Conservation (phyloP, 2,113 vertebrate genomes). For the Hyperopisus bebe region DNA sequence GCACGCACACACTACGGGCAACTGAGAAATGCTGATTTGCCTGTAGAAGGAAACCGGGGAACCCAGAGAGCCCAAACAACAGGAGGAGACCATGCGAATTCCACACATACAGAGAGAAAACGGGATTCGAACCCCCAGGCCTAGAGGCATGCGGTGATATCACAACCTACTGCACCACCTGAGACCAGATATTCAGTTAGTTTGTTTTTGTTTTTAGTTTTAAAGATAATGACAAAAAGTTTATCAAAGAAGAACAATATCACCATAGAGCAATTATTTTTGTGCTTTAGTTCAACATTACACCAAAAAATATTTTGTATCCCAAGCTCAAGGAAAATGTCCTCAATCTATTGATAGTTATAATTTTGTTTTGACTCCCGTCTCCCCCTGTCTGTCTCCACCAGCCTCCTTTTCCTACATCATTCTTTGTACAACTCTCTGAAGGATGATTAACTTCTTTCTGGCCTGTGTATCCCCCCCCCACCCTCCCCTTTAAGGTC, state of each 20-base stretch:
- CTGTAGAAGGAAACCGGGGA: background rate
- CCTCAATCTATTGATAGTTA: background rate
- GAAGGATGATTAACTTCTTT: background rate
- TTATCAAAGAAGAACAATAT: background rate
- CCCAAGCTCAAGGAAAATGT: background rate
- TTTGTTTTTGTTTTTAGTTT: background rate
- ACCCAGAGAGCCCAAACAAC: background rate
- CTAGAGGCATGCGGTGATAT: background rate
- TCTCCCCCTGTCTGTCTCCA: background rate
- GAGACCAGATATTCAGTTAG: background rate
- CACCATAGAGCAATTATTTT: background rate
- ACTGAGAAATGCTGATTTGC: slow-evolving; percentile 30
- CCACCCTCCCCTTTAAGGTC: background rate
- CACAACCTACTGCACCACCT: background rate
- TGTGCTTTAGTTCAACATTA: background rate
- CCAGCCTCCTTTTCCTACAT: background rate
- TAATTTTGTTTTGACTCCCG: background rate
- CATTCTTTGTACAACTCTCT: background rate
- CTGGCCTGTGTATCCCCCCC: background rate
- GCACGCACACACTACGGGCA: background rate
- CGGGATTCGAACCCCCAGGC: background rate
- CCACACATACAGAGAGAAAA: background rate
- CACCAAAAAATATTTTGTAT: background rate
- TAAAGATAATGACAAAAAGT: background rate
- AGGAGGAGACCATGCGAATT: background rate